Base-by-base conservation (phyloP, 2,888 invertebrate genomes). In the Eretmocerus hayati region DNA sequence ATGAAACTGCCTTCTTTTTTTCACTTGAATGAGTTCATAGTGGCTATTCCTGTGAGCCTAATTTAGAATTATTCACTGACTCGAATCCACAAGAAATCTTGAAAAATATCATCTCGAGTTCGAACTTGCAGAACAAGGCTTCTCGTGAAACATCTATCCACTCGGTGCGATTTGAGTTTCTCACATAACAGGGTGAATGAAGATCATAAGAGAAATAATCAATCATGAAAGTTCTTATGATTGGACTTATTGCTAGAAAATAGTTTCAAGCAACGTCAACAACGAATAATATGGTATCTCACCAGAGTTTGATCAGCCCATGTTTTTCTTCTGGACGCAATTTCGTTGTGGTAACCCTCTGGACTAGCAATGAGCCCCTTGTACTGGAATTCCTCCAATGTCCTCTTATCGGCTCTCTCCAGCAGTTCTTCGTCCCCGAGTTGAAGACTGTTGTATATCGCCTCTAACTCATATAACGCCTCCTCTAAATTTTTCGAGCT, bases 381-480 rank as follows among this genome's bases (percentile, higher is more conserved):
- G 26, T 54, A 54, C 37, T 50, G 54, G n/a, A 54, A 57, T 75
- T 80, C 74, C 76, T 81, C 61, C 79, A 72, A 71, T 82, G 87
- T 67, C 50, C 87, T 75, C 50, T 84, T 78, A 69, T 88, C 87
- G 11, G 88, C 88, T 62, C 87, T 77, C 63, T 88, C 88, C 43
- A 89, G 69, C 49, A 89, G 75, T 72, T 88, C 86, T 67, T 88
- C 87, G 63, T 90, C 90, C 0, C 85, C 86, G 42, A 91, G 74
- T n/a, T 85, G 83, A 48, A 93, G 76, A 60, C 89, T 90, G 60
- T 90, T 87, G 65, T 90, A 89, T 64, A 93, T 91, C n/a, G 87
- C 86, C 75, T 93, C 92, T 46, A 93, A 71, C 71, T 93, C 93
- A 61, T 85, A 85, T 20, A 93, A 77, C 44, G 92, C 92, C 64